Percentiles rank a stretch among this genome's conserved stretches.
Conservation (phyloP, 2,113 vertebrate species). For the Conger conger region DNA sequence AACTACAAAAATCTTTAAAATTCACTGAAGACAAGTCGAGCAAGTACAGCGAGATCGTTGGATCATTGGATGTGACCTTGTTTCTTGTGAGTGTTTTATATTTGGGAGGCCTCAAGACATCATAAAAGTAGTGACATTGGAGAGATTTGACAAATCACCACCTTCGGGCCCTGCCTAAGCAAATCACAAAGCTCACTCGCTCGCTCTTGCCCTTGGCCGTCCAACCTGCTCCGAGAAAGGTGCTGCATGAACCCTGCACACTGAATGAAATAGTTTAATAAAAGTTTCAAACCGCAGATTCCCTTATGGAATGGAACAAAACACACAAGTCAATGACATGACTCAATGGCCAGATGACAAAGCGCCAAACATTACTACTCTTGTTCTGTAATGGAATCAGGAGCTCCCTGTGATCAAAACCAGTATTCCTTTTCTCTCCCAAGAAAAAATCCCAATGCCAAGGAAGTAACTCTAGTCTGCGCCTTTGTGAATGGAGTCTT, state of each 20-base stretch:
- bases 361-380: conserved; percentile 37
- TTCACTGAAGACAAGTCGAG: background rate
- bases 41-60: background rate
- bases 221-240: background rate
- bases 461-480: conserved; percentile 40
- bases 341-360: conserved; percentile 42
- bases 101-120: no score
- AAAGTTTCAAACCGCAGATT: background rate
- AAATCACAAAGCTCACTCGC: background rate
- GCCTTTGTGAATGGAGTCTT: conserved; percentile 41
- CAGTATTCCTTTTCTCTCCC: conserved; percentile 24
- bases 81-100: no score
- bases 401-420: conserved; percentile 7
- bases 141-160: background rate
- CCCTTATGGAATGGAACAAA: conserved; percentile 5
- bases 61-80: background rate
- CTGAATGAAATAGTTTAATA: background rate
- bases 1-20: background rate
- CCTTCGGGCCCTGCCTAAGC: background rate
- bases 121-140: no score
- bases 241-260: background rate
- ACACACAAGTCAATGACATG: conserved; percentile 9
- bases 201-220: background rate
- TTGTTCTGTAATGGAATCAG: conserved; percentile 34
- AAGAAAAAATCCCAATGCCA: conserved; percentile 37